Evolutionary conservation across 2,888 invertebrate species (phyloP).

Genomic region (Sepiola atlantica): DNA sequence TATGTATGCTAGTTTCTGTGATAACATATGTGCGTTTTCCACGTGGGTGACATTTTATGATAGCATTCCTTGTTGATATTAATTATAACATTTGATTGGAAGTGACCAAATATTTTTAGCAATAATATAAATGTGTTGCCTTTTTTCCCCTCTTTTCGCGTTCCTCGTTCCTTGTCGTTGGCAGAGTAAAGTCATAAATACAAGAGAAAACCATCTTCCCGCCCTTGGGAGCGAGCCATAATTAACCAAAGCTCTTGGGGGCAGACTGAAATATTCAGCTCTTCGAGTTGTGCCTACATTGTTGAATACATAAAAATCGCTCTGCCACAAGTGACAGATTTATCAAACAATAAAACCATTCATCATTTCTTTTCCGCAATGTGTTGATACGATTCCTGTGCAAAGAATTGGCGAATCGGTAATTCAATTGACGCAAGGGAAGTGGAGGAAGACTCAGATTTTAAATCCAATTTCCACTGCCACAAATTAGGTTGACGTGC

Average conservation of each 20-base stretch:
- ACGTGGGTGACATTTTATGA: too few species aligned
- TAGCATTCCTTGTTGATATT: too few species aligned
- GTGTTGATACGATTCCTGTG: not conserved
- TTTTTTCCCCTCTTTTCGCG: not conserved
- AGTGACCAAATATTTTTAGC: not conserved
- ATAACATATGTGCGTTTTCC: too few species aligned
- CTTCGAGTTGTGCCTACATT: not conserved
- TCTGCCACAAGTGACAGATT: not conserved
- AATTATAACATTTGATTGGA: not conserved
- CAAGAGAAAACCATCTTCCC: not conserved
- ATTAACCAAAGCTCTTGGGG: not conserved
- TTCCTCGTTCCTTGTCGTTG: not conserved
- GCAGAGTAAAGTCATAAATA: not conserved
- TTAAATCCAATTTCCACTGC: not conserved
- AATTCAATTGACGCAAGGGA: not conserved
- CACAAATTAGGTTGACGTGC: not conserved
- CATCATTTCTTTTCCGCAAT: not conserved
- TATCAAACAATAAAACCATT: slow-evolving; percentile 19
- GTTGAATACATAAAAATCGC: not conserved
- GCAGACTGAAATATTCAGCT: not conserved
- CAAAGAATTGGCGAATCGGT: not conserved
- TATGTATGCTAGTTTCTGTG: too few species aligned
- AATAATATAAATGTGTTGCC: not conserved
- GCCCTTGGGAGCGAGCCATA: not conserved
- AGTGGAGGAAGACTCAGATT: not conserved